Evolutionary conservation across 2,797 vertebrate species (phyloP).

Genomic region (Pseudocheirus occidentalis): DNA sequence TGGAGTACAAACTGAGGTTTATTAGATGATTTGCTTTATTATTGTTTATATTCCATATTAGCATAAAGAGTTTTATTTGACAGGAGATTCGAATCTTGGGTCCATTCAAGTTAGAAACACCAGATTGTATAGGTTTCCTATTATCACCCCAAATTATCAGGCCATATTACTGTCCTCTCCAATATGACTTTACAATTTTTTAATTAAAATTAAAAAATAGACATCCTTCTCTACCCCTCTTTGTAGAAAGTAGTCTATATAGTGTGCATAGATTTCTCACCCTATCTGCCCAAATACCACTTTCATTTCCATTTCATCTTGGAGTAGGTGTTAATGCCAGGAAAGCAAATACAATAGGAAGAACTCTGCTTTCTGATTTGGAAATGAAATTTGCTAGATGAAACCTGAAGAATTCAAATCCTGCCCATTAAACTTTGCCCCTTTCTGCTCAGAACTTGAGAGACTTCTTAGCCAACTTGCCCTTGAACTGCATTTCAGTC

Average conservation of each 20-base stretch:
- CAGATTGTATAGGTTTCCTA: neutral
- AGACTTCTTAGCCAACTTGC: neutral
- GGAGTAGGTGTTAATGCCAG: neutral
- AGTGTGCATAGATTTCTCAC: neutral
- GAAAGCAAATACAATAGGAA: neutral
- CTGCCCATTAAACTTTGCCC: neutral
- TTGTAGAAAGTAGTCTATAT: neutral
- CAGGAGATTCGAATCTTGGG: neutral
- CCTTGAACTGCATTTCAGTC: neutral
- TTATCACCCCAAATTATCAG: neutral
- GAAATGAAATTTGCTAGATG: neutral
- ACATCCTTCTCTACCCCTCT: neutral
- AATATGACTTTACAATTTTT: conserved; percentile 62
- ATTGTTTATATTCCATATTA: neutral
- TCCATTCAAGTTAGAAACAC: neutral
- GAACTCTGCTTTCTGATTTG: too few species aligned
- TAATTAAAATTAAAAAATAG: conserved; percentile 22
- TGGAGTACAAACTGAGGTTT: neutral
- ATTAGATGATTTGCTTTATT: neutral
- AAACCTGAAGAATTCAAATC: neutral
- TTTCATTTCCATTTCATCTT: neutral
- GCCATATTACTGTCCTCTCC: conserved; percentile 22
- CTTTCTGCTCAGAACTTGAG: neutral
- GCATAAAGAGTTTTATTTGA: neutral
- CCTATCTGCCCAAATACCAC: neutral